Evolutionary conservation across 2,888 invertebrate genomes (phyloP), one percentile per base, ranked within the genome.

Genomic region (Cactoblastis cactorum): DNA sequence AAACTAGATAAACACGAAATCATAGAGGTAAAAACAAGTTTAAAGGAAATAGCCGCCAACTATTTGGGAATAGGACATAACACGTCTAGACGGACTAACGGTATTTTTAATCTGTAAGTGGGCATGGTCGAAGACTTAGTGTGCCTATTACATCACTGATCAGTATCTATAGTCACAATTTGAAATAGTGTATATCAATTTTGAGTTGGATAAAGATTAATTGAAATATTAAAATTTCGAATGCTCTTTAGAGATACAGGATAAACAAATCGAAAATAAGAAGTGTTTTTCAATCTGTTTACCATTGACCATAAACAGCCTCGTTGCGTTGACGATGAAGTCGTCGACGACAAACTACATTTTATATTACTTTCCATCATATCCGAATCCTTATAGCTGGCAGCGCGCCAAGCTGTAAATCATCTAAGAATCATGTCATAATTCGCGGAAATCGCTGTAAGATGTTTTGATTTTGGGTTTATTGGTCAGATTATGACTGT

Each of bases 401-500:
- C 41, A 3, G 14, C 1, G 1, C n/a, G 41, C 41, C 41, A 41
- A 19, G 12, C 41, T n/a, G 6, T 18, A 39, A 1, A 35, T 35
- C 37, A 17, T 17, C 17, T n/a, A 41, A 41, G 52, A 50, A 55
- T 55, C 32, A 50, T 51, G 51, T 53, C 53, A 55, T 48, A 53
- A 53, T 55, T 54, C 56, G 45, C 50, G 51, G 45, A 51, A 62
- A 56, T 55, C 51, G 54, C 45, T 53, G 54, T 45, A 28, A 54
- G 41, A 51, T 61, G 60, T 61, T 65, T 53, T 49, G 22, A 53
- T 58, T 55, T 55, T 55, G 52, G 57, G 53, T 68, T 67, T 64
- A 68, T 64, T 59, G 48, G 55, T 50, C 53, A 9, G 15, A 17
- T 37, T 17, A 37, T 17, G 15, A 37, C 37, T 17, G 15, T 4